These are phyloP conservation scores for Drosophila subsilvestris DNA, from an alignment of 2,888 invertebrate genomes.

Conservation along the genomic window DNA sequence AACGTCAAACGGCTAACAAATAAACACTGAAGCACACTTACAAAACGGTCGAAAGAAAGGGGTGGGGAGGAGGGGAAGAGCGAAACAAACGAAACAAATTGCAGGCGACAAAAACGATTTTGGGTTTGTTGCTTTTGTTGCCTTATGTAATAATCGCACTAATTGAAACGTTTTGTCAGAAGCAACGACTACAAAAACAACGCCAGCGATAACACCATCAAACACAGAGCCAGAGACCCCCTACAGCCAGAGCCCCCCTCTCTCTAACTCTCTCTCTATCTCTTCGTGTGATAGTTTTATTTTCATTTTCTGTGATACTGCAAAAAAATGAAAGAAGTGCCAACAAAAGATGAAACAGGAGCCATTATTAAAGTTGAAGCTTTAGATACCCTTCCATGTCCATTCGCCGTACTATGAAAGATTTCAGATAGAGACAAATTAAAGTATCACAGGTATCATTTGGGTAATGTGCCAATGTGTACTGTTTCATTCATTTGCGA, in stretches of 20 bases:
- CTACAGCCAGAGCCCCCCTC: background rate
- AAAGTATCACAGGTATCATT: too few species aligned
- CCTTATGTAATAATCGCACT: slow-evolving; percentile 46
- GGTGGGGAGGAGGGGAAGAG: background rate
- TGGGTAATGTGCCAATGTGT: too few species aligned
- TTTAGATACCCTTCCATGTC: background rate
- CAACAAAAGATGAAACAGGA: background rate
- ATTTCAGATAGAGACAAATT: too few species aligned
- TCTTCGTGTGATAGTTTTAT: background rate
- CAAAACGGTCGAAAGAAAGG: slow-evolving; percentile 11
- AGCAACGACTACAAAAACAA: slow-evolving; percentile 15
- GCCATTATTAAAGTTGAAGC: background rate
- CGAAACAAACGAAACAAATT: slow-evolving; percentile 4
- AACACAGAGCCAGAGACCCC: slow-evolving; percentile 19
- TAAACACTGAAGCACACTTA: slow-evolving; percentile 16
- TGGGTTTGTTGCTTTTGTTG: slow-evolving; percentile 20
- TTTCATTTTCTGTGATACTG: slow-evolving; percentile 37
- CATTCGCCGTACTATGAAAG: too few species aligned
- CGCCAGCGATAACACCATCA: slow-evolving; percentile 34
- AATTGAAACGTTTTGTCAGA: slow-evolving; percentile 48
- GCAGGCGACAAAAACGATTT: slow-evolving; percentile 29
- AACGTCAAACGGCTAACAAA: slow-evolving; percentile 3
- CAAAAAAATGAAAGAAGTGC: slow-evolving; percentile 22
- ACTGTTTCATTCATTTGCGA: too few species aligned
- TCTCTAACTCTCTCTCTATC: too few species aligned